phyloP scores from a whole-genome alignment of 2,888 invertebrate genomes.

The Stenichneumon culpator region DNA sequence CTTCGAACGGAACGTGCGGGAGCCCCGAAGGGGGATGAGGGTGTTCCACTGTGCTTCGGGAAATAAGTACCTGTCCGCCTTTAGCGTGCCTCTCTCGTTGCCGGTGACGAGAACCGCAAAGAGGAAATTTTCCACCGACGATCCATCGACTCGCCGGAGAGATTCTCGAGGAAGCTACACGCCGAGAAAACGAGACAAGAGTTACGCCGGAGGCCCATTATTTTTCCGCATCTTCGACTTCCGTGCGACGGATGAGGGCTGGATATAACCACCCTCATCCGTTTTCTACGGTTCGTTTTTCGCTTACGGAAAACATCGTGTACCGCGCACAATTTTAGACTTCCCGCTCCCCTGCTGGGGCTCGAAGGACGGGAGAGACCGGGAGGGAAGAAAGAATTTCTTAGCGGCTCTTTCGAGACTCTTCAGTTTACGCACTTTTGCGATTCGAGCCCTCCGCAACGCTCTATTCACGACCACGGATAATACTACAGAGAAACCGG shows the following conservation, averaged over 20 bases:
- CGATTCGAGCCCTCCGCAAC: slow-evolving; percentile 20
- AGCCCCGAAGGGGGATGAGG: slow-evolving; percentile 52
- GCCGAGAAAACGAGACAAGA: slow-evolving; percentile 13
- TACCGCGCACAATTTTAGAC: slow-evolving; percentile 4
- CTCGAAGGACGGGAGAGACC: not conserved
- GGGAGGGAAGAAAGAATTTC: not conserved
- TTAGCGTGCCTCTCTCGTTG: slow-evolving; percentile 49
- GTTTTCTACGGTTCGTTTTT: not conserved
- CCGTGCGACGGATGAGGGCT: not conserved
- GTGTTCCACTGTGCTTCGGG: slow-evolving; percentile 36
- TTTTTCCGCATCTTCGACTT: slow-evolving; percentile 46
- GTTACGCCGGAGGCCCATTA: slow-evolving; percentile 38
- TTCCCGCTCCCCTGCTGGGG: not conserved
- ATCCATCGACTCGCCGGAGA: slow-evolving; percentile 49
- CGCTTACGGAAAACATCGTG: slow-evolving; percentile 1
- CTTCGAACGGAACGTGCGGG: slow-evolving; percentile 21
- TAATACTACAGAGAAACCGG: slow-evolving; percentile 11
- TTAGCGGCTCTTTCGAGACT: slow-evolving; percentile 19
- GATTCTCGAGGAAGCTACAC: slow-evolving; percentile 48
- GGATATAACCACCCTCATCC: not conserved
- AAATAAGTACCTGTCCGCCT: slow-evolving; percentile 67
- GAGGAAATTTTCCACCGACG: slow-evolving; percentile 56
- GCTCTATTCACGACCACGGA: slow-evolving; percentile 10
- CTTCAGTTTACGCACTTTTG: slow-evolving; percentile 63
- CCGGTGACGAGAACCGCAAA: slow-evolving; percentile 42